Conservation (phyloP, 2,888 invertebrate species). For the Acleris emargana region DNA sequence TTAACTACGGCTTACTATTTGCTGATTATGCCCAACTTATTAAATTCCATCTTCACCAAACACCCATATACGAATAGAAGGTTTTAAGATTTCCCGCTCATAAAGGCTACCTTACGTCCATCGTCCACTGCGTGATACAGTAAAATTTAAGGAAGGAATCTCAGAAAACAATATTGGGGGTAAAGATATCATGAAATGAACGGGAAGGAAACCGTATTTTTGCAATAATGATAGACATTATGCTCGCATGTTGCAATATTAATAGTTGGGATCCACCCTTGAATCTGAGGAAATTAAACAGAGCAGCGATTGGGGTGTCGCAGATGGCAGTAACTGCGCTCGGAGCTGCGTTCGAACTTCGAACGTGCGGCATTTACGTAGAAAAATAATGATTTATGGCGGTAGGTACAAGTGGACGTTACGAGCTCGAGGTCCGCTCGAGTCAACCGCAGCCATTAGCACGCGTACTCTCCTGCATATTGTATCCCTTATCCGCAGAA, state of each 20-base stretch:
- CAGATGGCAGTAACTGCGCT: conserved; percentile 78
- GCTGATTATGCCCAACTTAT: no score
- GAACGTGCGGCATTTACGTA: conserved; percentile 59
- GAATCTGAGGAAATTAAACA: conserved; percentile 75
- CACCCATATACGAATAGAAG: no score
- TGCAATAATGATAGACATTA: conserved; percentile 47
- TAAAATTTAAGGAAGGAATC: not conserved
- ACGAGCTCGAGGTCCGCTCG: conserved; percentile 55
- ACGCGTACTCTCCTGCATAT: conserved; percentile 56
- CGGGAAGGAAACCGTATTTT: conserved; percentile 32
- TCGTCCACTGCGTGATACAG: no score
- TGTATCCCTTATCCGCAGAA: conserved; percentile 49
- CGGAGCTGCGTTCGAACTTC: conserved; percentile 48
- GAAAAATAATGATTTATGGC: conserved; percentile 77
- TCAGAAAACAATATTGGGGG: not conserved
- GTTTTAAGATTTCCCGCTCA: no score
- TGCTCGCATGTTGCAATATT: conserved; percentile 63
- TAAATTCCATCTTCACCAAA: no score
- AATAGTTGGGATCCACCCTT: conserved; percentile 70
- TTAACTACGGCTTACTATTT: no score
- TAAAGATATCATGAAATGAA: conserved; percentile 2
- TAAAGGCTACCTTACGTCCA: no score
- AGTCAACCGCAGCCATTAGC: conserved; percentile 57
- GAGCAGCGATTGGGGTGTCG: conserved; percentile 72
- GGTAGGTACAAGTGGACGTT: conserved; percentile 50